phyloP scores from a whole-genome alignment of 1,140 invertebrate species.

The Gonatopus flavifemur region DNA sequence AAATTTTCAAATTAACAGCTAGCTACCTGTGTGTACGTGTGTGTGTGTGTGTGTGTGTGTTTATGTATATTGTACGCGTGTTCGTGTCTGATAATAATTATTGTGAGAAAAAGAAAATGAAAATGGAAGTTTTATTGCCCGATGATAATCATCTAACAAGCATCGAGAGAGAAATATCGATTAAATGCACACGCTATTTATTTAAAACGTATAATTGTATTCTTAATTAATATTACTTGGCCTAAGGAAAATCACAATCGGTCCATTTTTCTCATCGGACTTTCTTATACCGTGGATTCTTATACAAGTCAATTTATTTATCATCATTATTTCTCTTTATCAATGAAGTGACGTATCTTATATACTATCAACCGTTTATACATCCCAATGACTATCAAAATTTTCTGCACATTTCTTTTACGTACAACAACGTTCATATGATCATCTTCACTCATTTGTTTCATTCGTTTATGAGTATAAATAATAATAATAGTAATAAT shows the following conservation, averaged over 20 bases:
- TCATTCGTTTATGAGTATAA: conserved; percentile 56
- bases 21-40: too few species aligned
- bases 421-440: conserved; percentile 51
- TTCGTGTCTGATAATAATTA: too few species aligned
- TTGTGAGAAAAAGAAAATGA: conserved; percentile 7
- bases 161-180: conserved; percentile 7
- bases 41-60: too few species aligned
- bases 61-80: too few species aligned
- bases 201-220: conserved; percentile 56
- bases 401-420: too few species aligned
- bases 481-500: too few species aligned
- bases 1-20: too few species aligned
- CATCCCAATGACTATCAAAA: conserved; percentile 47
- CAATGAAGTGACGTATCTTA: too few species aligned
- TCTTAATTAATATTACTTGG: conserved; percentile 53
- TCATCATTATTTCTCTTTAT: too few species aligned
- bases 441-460: conserved; percentile 40
- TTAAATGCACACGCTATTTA: conserved; percentile 53
- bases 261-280: conserved; percentile 29
- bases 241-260: conserved; percentile 55
- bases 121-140: too few species aligned
- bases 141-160: conserved; percentile 16
- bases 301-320: too few species aligned
- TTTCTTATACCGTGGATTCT: too few species aligned
- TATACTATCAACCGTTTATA: conserved; percentile 43